Evolutionary conservation across 2,113 vertebrate genomes (phyloP).

Genomic region (Dasypus novemcinctus): DNA sequence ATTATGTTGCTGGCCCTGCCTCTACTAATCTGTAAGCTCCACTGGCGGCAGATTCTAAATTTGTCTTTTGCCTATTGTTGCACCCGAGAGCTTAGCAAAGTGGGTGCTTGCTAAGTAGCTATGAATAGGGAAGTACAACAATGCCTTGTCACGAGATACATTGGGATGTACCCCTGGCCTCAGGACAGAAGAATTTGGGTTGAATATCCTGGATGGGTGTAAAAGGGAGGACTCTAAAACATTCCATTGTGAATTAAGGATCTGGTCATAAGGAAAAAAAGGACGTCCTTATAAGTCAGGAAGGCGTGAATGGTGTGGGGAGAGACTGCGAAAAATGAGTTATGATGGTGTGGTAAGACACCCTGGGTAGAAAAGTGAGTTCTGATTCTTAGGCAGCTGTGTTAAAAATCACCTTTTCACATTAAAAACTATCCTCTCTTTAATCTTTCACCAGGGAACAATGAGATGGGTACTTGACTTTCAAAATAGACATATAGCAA

Average conservation of each 20-base stretch:
- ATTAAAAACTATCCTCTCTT: not conserved
- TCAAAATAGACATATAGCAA: not conserved
- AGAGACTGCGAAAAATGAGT: not conserved
- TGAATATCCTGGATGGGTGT: not conserved
- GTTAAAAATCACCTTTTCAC: not conserved
- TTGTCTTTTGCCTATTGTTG: not conserved
- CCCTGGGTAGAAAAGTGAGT: not conserved
- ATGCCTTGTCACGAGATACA: not conserved
- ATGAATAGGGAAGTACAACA: fast-evolving
- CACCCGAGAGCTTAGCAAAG: not conserved
- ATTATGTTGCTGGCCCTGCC: too few relatives aligned
- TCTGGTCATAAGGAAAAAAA: not conserved
- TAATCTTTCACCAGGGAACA: not conserved
- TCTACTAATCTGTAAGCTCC: not conserved
- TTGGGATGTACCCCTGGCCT: fast-evolving
- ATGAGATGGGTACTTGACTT: not conserved
- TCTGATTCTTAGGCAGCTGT: not conserved
- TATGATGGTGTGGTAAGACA: not conserved
- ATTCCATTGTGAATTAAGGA: not conserved
- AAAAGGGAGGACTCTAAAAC: not conserved
- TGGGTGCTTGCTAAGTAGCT: not conserved
- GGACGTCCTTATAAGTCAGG: not conserved
- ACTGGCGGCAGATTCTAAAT: not conserved
- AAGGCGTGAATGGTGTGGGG: not conserved
- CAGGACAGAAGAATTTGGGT: not conserved